A percentile compares a stretch with the other conserved stretches of the same genome.
Conservation (phyloP, 1,140 invertebrate genomes). For the Cydia splendana region DNA sequence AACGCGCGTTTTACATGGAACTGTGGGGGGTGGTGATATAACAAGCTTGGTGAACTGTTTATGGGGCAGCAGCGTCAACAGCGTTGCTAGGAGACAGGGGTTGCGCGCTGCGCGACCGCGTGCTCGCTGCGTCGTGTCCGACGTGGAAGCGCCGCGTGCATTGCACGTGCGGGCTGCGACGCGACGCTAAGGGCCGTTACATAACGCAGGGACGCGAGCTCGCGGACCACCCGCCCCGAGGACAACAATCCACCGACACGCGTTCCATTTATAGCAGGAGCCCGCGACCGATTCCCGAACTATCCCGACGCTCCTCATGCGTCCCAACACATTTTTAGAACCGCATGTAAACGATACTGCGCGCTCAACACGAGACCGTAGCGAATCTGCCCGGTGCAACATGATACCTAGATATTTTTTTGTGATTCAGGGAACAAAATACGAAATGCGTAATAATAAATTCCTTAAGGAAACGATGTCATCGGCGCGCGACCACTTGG, state of each 20-base stretch:
- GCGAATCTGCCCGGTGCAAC: conserved; percentile 41
- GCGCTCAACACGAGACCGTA: conserved; percentile 43
- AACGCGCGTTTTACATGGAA: conserved; percentile 56
- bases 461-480: conserved; percentile 17
- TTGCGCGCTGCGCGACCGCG: conserved; percentile 60
- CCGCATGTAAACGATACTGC: conserved; percentile 74
- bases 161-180: conserved; percentile 58
- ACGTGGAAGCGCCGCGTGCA: conserved; percentile 35
- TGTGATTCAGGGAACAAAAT: conserved; percentile 49
- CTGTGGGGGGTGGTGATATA: conserved; percentile 68
- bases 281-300: conserved; percentile 57
- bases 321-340: conserved; percentile 75
- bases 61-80: conserved; percentile 75
- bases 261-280: conserved; percentile 77
- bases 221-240: conserved; percentile 45
- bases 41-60: conserved; percentile 75
- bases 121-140: conserved; percentile 53
- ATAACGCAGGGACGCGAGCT: conserved; percentile 62
- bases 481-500: background rate
- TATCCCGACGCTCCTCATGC: conserved; percentile 59
- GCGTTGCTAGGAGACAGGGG: conserved; percentile 77
- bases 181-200: conserved; percentile 65
- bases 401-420: conserved; percentile 40
- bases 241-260: conserved; percentile 60
- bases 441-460: conserved; percentile 61